Base-by-base conservation (phyloP, 2,888 invertebrate species). In the Pseudeuparius sepicola region DNA sequence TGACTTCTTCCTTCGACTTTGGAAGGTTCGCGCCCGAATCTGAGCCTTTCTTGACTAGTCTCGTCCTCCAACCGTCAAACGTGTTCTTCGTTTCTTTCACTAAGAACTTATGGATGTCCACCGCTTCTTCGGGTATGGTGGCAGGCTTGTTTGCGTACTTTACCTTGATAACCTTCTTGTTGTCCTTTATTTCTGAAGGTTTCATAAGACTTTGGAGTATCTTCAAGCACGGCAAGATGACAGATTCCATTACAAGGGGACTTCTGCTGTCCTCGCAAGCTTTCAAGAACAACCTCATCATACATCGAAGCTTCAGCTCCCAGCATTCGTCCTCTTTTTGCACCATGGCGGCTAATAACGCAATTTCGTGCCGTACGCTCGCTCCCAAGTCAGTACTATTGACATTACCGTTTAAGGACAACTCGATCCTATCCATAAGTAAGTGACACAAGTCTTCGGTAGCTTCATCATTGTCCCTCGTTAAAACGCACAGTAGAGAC, bases 281-380 rank as follows among this genome's bases (percentile, higher is more conserved):
- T 64, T 78, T 73, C 35, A 89, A 68, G 66, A 94, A 93, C 33
- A 94, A 66, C 46, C 81, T 79, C 65, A 94, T 83, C 41, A 93
- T 84, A 56, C 86, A 83, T 28, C 86, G 75, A 1, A 96, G 66
- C 52, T 94, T 82, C 42, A 83, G 78, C 58, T 96, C 94, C 96
- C 96, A 96, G 56, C 92, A 93, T 3, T 83, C 78, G 59, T 96
- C 96, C 53, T 93, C 88, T 46, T 89, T 88, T 49, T 89, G 85
- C 2, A 94, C 79, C 27, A 93, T 70, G 1, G 86, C 81, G 1
- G 90, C 87, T 14, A 96, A 63, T 9, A 96, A 64, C 5, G 88
- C 72, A 59, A 96, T 90, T 59, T 94, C 84, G 53, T 93, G 89
- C 3, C 92, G 74, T 1, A 93, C 87, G 2, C 81, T 76, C 2